These are phyloP conservation scores for Dunckerocampus dactyliophorus DNA, from an alignment of 2,113 vertebrate species.

Conservation along the genomic window DNA sequence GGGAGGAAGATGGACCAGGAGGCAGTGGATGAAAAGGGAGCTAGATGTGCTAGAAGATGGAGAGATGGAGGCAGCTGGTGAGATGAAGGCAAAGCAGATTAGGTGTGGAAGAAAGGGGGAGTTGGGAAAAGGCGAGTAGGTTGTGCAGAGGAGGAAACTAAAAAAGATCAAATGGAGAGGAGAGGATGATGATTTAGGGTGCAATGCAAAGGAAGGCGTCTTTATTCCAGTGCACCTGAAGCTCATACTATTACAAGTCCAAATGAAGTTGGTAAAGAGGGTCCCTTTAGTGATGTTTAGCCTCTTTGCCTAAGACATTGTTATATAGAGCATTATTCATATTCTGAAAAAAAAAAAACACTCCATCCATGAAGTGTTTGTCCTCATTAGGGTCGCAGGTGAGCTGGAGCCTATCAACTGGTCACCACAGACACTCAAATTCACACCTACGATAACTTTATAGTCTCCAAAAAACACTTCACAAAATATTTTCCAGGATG, in stretches of 20 bases:
- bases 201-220: neutral
- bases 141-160: conserved; percentile 17
- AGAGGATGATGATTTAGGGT: conserved; percentile 2
- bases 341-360: too few relatives aligned
- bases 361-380: too few relatives aligned
- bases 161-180: conserved; percentile 13
- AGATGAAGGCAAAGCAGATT: conserved; percentile 14
- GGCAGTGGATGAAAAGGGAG: conserved; percentile 6
- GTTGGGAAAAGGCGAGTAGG: neutral
- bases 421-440: too few relatives aligned
- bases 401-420: too few relatives aligned
- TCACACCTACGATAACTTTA: too few relatives aligned
- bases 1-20: neutral
- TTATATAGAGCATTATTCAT: too few relatives aligned
- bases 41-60: conserved; percentile 7
- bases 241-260: neutral
- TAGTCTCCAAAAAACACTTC: too few relatives aligned
- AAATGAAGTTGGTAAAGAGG: neutral
- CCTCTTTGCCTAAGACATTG: too few relatives aligned
- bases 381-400: too few relatives aligned
- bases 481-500: too few relatives aligned
- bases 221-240: neutral
- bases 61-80: conserved; percentile 18
- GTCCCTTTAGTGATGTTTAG: neutral
- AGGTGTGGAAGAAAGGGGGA: conserved; percentile 5